Percentiles rank a stretch among this genome's conserved stretches.
These are phyloP conservation scores for Pandemis corylana DNA, from an alignment of 2,888 invertebrate genomes.

Conservation along the genomic window DNA sequence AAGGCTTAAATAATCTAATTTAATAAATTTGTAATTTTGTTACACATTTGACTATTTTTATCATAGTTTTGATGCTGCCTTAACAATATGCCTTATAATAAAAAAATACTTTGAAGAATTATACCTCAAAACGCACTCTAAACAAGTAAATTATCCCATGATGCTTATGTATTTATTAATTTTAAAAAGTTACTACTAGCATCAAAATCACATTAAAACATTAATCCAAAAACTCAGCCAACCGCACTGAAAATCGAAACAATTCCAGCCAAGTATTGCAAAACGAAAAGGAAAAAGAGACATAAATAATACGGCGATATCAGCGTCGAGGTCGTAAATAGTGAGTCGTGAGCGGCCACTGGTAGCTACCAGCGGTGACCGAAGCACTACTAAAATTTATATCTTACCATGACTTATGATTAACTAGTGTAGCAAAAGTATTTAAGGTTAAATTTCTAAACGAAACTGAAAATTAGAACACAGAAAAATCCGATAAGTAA, in stretches of 20 bases:
- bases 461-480: too few relatives aligned
- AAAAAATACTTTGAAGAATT: too few relatives aligned
- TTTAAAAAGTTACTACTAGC: not conserved
- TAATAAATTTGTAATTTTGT: too few relatives aligned
- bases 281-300: conserved; percentile 71
- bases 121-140: too few relatives aligned
- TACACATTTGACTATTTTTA: too few relatives aligned
- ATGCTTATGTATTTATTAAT: too few relatives aligned
- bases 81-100: too few relatives aligned
- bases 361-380: conserved; percentile 30
- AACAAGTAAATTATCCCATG: too few relatives aligned
- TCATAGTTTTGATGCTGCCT: too few relatives aligned
- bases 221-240: not conserved
- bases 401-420: conserved; percentile 17
- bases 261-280: conserved; percentile 47
- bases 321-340: conserved; percentile 69
- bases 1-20: too few relatives aligned
- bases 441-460: not conserved
- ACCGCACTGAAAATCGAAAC: conserved; percentile 48
- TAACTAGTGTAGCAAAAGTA: not conserved
- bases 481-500: too few relatives aligned
- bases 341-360: conserved; percentile 63
- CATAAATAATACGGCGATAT: conserved; percentile 77
- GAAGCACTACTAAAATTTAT: conserved; percentile 25
- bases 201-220: not conserved